Percentiles rank a stretch among this genome's conserved stretches.
Conservation (phyloP, 2,113 vertebrate species). For the Castor canadensis region DNA sequence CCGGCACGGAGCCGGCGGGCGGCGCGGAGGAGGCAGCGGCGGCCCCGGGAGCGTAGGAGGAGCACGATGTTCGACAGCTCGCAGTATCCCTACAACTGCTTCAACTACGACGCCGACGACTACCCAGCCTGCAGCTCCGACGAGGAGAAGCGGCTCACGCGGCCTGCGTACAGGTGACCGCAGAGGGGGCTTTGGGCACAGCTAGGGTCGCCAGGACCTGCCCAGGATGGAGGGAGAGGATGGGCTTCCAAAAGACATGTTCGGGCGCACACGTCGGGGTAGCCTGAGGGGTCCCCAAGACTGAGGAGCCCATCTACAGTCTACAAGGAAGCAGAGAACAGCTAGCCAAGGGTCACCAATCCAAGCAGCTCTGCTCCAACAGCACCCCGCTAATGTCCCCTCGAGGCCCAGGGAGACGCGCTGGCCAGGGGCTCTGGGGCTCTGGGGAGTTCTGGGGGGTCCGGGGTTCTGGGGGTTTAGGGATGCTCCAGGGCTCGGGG, state of each 20-base stretch:
- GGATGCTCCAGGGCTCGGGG: neutral
- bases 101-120: conserved; percentile 96
- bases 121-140: conserved; percentile 93
- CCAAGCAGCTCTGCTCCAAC: neutral
- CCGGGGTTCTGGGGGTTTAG: neutral
- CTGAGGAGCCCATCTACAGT: too few species aligned
- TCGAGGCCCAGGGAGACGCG: neutral
- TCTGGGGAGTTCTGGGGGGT: neutral
- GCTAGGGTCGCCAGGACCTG: too few species aligned
- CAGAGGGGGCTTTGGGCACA: neutral
- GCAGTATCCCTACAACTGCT: conserved; percentile 98
- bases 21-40: neutral
- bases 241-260: neutral
- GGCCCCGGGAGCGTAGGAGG: neutral
- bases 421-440: too few species aligned
- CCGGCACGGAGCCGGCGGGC: neutral
- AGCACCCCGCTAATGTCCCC: neutral
- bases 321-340: too few species aligned
- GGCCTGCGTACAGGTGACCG: conserved; percentile 96
- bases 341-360: too few species aligned
- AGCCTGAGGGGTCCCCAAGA: too few species aligned
- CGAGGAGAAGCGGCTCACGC: conserved; percentile 93
- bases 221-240: neutral
- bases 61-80: conserved; percentile 94
- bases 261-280: neutral